A percentile compares a stretch with the other conserved stretches of the same genome.
These are phyloP conservation scores for Benthosema pterotum DNA, from an alignment of 2,797 vertebrate genomes.

Conservation along the genomic window DNA sequence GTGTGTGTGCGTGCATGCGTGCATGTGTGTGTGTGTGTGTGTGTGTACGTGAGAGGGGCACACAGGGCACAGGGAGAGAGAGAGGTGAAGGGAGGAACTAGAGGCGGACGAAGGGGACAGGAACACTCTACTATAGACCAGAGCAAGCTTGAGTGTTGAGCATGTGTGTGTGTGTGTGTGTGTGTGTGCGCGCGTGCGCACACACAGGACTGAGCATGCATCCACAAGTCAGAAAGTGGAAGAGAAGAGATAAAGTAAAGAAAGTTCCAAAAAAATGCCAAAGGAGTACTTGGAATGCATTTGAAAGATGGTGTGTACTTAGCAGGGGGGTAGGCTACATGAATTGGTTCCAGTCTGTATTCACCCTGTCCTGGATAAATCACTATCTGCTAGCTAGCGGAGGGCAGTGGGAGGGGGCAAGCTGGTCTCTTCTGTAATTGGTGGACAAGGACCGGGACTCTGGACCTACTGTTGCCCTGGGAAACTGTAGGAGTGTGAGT, in stretches of 20 bases:
- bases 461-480: neutral
- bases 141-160: neutral
- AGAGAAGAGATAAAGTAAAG: neutral
- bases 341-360: conserved; percentile 23
- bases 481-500: conserved; percentile 7
- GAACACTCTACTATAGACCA: conserved; percentile 1
- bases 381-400: neutral
- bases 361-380: conserved; percentile 14
- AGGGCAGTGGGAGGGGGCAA: neutral
- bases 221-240: neutral
- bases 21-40: no score
- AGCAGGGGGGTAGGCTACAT: neutral
- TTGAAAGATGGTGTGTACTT: conserved; percentile 19
- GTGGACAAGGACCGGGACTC: neutral
- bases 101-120: conserved; percentile 8
- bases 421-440: conserved; percentile 11
- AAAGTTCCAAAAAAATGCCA: conserved; percentile 2
- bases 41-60: conserved; percentile 67
- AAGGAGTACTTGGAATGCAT: conserved; percentile 16
- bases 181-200: no score
- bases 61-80: conserved; percentile 51
- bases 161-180: no score
- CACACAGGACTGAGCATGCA: neutral
- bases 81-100: conserved; percentile 9
- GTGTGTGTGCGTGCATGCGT: no score